These are phyloP conservation scores for Megaleporinus macrocephalus DNA, from an alignment of 2,113 vertebrate genomes.

Conservation along the genomic window DNA sequence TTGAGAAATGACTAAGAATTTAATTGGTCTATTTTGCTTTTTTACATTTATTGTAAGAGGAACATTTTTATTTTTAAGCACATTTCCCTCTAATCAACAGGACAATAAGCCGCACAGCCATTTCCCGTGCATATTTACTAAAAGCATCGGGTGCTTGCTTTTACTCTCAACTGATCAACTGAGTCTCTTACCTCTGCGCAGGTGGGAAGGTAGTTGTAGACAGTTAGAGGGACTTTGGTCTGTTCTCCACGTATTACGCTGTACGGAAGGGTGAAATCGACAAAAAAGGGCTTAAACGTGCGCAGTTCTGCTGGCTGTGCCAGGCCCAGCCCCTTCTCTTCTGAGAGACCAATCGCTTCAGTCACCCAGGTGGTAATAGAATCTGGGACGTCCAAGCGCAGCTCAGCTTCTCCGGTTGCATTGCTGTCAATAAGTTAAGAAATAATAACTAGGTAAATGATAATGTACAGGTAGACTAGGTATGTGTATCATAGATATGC, in stretches of 20 bases:
- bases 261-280: constrained; percentile 88
- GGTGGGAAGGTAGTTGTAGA: constrained; percentile 87
- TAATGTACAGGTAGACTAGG: not conserved
- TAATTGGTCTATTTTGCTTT: no score
- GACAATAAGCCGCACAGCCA: constrained; percentile 18
- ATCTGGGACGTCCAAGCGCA: constrained; percentile 84
- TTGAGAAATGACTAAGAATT: no score
- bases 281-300: constrained; percentile 90
- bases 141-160: not conserved
- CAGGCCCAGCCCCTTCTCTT: constrained; percentile 82
- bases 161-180: not conserved
- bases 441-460: not conserved
- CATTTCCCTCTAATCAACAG: not conserved
- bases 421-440: constrained; percentile 62
- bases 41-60: no score
- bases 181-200: constrained; percentile 80
- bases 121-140: not conserved
- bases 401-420: constrained; percentile 78
- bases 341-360: constrained; percentile 82
- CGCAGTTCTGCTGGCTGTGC: constrained; percentile 79
- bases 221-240: constrained; percentile 87
- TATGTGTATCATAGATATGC: no score
- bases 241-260: constrained; percentile 88
- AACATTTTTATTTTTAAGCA: no score
- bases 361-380: constrained; percentile 94